phyloP scores from a whole-genome alignment of 2,113 vertebrate species.

The Copsychus sechellarum region DNA sequence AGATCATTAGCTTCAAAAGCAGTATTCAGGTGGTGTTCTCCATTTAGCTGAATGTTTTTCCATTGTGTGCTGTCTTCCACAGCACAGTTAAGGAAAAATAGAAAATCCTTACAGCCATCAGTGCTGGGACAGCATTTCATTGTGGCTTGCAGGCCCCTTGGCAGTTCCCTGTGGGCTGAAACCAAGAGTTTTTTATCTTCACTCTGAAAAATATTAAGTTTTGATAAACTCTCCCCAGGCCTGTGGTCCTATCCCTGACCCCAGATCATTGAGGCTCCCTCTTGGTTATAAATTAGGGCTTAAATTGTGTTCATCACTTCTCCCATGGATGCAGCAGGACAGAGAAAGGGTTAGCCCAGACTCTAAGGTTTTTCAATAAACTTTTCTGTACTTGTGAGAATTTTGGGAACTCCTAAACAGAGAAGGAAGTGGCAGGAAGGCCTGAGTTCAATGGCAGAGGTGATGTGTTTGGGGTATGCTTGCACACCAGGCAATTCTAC shows the following conservation, averaged over 20 bases:
- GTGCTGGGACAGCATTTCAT: rapidly evolving
- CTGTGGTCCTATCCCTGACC: neutral
- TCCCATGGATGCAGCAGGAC: neutral
- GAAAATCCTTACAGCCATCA: neutral
- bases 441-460: neutral
- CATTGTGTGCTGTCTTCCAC: neutral
- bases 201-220: neutral
- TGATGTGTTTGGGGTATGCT: neutral
- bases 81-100: neutral
- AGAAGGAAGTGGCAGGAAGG: neutral
- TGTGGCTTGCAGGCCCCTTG: neutral
- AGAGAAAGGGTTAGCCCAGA: neutral
- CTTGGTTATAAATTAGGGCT: neutral
- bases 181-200: neutral
- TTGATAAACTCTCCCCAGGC: neutral
- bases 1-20: slow-evolving; percentile 22
- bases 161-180: neutral
- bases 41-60: neutral
- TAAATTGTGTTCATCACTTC: neutral
- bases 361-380: neutral
- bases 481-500: neutral
- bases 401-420: neutral
- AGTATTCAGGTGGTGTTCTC: neutral
- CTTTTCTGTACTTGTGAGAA: neutral
- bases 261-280: rapidly evolving